These are phyloP conservation scores for Rhyzopertha dominica DNA, from an alignment of 1,140 invertebrate species.

Conservation along the genomic window DNA sequence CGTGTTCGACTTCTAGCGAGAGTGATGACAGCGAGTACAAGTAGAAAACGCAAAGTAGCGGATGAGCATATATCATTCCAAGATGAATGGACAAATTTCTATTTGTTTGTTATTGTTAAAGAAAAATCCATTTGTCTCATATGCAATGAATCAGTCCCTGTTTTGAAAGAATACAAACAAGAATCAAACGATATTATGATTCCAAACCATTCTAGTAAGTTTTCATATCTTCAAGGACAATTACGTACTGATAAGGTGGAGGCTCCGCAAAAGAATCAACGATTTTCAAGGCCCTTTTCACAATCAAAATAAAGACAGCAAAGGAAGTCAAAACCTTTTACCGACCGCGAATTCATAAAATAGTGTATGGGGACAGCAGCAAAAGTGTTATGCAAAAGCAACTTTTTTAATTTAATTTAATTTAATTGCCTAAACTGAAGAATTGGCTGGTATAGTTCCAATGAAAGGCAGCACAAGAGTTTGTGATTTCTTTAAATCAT, in stretches of 20 bases:
- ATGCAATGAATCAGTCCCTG: slow-evolving; percentile 24
- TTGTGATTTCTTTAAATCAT: slow-evolving; percentile 29
- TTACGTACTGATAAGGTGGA: slow-evolving; percentile 19
- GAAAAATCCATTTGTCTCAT: slow-evolving; percentile 21
- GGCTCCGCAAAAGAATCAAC: slow-evolving; percentile 16
- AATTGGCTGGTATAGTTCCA: slow-evolving; percentile 29
- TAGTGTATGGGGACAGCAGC: slow-evolving; percentile 32
- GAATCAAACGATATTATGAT: slow-evolving; percentile 22
- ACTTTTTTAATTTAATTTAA: no score
- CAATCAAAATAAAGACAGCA: slow-evolving; percentile 30
- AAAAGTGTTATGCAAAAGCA: slow-evolving; percentile 30
- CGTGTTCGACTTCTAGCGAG: no score
- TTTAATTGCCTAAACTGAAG: no score
- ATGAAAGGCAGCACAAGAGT: slow-evolving; percentile 35
- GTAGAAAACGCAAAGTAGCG: no score
- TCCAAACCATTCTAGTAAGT: slow-evolving; percentile 21
- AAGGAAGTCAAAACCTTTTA: slow-evolving; percentile 34
- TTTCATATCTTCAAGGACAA: slow-evolving; percentile 18
- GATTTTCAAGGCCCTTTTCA: slow-evolving; percentile 24
- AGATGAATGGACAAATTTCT: no score
- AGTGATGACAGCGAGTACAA: no score
- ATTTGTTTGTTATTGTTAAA: no score
- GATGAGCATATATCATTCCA: no score
- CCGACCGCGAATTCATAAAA: slow-evolving; percentile 38
- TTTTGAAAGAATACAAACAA: slow-evolving; percentile 24